phyloP scores from a whole-genome alignment of 2,888 invertebrate species.

The Linnaemya vulpina region DNA sequence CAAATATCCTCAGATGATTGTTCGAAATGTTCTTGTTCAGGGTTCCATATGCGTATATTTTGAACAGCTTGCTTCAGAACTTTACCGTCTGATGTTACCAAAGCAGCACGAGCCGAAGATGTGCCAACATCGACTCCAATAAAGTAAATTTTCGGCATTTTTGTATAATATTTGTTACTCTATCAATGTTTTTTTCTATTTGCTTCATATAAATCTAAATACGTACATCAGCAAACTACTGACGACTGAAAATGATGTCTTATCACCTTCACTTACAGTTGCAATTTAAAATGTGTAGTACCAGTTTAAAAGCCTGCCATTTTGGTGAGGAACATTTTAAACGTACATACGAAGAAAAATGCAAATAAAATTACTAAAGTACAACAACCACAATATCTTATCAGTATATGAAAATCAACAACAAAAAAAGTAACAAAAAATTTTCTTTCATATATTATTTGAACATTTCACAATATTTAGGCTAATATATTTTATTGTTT shows the following conservation, averaged over 20 bases:
- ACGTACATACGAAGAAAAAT: slow-evolving; percentile 15
- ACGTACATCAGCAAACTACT: slow-evolving; percentile 11
- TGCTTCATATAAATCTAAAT: slow-evolving; percentile 18
- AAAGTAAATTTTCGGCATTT: slow-evolving; percentile 84
- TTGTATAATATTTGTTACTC: slow-evolving; percentile 3
- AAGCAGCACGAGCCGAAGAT: slow-evolving; percentile 93
- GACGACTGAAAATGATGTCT: slow-evolving; percentile 45
- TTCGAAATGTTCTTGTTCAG: slow-evolving; percentile 90
- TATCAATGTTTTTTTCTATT: slow-evolving; percentile 5
- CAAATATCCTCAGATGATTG: slow-evolving; percentile 96
- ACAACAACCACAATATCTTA: slow-evolving; percentile 63
- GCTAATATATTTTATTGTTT: slow-evolving; percentile 8
- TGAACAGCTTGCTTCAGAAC: slow-evolving; percentile 86
- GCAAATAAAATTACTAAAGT: slow-evolving; percentile 22
- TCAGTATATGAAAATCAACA: slow-evolving; percentile 29
- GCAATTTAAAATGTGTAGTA: slow-evolving; percentile 66
- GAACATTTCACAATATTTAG: slow-evolving; percentile 8
- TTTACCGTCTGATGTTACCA: slow-evolving; percentile 88
- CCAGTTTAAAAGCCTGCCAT: slow-evolving; percentile 12
- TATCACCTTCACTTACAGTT: slow-evolving; percentile 70
- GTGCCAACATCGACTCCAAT: slow-evolving; percentile 97
- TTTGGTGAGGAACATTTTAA: slow-evolving; percentile 47
- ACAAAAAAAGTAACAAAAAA: slow-evolving; percentile 6
- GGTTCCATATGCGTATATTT: slow-evolving; percentile 90
- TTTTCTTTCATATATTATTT: slow-evolving; percentile 11